A percentile compares a stretch with the other conserved stretches of the same genome.
Conservation (phyloP, 2,797 vertebrate genomes). For the Vultur gryphus region DNA sequence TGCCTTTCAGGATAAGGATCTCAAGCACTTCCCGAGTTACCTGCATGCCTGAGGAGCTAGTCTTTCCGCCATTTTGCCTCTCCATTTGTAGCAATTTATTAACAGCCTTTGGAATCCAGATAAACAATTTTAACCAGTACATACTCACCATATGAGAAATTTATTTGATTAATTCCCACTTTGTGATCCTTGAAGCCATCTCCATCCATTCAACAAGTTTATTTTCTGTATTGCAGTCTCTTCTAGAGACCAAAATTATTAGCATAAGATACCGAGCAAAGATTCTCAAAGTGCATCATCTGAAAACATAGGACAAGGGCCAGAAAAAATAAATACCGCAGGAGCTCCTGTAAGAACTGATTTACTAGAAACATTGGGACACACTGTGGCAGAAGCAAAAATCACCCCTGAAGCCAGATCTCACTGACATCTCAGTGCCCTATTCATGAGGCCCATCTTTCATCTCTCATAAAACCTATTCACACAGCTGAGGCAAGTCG, state of each 20-base stretch:
- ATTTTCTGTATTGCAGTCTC: neutral
- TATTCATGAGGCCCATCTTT: accelerated
- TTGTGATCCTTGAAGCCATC: neutral
- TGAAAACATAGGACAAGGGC: neutral
- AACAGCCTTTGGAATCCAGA: neutral
- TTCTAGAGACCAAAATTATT: neutral
- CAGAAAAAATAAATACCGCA: neutral
- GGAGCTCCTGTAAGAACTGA: neutral
- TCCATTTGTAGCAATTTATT: neutral
- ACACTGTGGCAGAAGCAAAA: neutral
- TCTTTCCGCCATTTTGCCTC: neutral
- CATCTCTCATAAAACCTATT: neutral
- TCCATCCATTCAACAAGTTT: neutral
- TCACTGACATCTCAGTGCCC: too few species aligned
- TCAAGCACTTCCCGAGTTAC: neutral
- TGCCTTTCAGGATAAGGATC: neutral
- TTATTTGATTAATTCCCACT: neutral
- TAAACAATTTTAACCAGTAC: neutral
- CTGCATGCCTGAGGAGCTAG: neutral
- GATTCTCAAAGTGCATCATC: neutral
- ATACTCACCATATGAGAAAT: neutral
- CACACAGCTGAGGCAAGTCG: neutral
- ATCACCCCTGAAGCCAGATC: neutral
- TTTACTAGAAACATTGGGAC: neutral
- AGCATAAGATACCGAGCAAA: neutral